phyloP scores from a whole-genome alignment of 2,888 invertebrate genomes.

The Mesorhabditis spiculigera region DNA sequence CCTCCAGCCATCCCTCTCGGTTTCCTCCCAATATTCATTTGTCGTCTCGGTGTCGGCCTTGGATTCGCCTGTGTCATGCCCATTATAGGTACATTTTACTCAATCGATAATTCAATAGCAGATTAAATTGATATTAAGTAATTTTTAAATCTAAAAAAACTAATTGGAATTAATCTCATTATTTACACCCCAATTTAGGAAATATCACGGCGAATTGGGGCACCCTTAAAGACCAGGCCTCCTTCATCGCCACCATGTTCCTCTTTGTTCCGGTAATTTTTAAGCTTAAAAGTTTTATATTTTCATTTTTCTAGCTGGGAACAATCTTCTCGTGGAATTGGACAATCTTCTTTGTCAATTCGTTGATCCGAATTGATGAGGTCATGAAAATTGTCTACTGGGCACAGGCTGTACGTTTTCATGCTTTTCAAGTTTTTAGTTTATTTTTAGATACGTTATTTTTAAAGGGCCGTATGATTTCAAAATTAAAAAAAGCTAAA shows the following conservation, averaged over 20 bases:
- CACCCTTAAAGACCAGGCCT: conserved; percentile 45
- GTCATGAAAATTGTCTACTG: background rate
- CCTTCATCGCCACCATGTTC: conserved; percentile 38
- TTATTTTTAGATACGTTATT: too few relatives aligned
- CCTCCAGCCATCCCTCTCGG: background rate
- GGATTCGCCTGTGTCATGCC: background rate
- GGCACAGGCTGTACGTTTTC: background rate
- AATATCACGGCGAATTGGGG: conserved; percentile 45
- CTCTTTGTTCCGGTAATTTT: conserved; percentile 37
- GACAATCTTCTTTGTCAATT: conserved; percentile 17
- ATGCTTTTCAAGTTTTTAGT: background rate
- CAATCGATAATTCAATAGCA: background rate
- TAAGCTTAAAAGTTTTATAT: background rate
- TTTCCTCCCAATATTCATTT: background rate
- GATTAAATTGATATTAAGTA: too few relatives aligned
- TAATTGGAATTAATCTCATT: too few relatives aligned
- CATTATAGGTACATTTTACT: background rate
- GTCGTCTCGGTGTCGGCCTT: background rate
- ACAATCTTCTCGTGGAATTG: conserved; percentile 34
- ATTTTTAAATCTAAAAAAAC: background rate
- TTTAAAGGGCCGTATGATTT: too few relatives aligned
- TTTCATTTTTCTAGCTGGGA: conserved; percentile 23
- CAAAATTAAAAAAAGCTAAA: too few relatives aligned
- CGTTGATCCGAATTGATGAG: background rate
- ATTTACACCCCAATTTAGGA: conserved; percentile 21